Evolutionary conservation across 2,888 invertebrate species (phyloP), one percentile per base, ranked within the genome.

Genomic region (Eustalomyia histrio): DNA sequence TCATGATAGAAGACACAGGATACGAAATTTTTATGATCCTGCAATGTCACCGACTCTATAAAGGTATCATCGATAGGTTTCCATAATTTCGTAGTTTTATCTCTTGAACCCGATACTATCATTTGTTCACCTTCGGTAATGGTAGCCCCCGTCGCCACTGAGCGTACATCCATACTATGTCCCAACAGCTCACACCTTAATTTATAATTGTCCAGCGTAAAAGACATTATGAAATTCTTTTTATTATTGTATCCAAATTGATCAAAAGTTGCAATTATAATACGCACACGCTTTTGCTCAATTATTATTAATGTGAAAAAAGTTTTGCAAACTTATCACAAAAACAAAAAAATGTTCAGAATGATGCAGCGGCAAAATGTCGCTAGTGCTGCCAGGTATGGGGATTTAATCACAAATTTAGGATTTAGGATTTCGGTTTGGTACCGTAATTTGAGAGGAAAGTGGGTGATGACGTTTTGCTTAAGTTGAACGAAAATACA

Each of bases 11-110:
- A 95, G 1, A 97, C 94, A 85, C 95, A 94, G 0, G 95, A 94
- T 0, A 98, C 96, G 89, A 96, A 98, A 89, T 97, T 97, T 68
- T 92, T 93, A 88, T 98, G 97, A 29, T 97, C 97, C 86, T 92
- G 93, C 85, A 95, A 93, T 0, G 94, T 94, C 67, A 94, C 93
- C 12, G 93, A 92, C 86, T 94, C 94, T 9, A 92, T 90, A 86
- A 93, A 96, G 68, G 92, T 93, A 83, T 92, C 92, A 52, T 94
- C 94, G 87, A 93, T 94, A 52, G 95, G 94, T 87, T 93, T 94
- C 98, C 98, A 98, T 50, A 97, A 91, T 91, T 95, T 95, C 1
- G 96, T 94, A 16, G 96, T 96, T 90, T 94, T 94, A 90, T 98
- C 98, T 85, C 98, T 93, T 5, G 98, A 98, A 24, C 95, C 96